Base-by-base conservation (phyloP, 2,113 vertebrate species). In the Bufo bufo region DNA sequence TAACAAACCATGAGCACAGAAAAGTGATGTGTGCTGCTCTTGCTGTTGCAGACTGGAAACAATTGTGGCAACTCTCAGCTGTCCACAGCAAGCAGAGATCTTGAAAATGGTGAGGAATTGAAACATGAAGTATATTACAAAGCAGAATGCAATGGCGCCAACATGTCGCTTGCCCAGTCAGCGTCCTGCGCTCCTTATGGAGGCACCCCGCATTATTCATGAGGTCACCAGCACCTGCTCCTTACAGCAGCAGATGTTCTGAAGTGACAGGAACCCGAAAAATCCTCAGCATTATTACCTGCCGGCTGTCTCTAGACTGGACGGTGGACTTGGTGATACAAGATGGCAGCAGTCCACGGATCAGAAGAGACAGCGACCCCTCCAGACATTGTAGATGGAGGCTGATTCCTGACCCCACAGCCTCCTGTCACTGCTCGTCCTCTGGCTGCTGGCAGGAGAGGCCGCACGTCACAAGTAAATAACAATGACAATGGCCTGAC, bases 401-500 rank as follows among this genome's bases (percentile, higher is more conserved):
- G 14, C 63, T 50, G 61, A 45, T 66, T 47, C 33, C 49, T 69
- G 20, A n/a, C 63, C 61, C 59, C 17, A 17, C 33, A 0, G 54
- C 2, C 33, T 33, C 33, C 85, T 63, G 7, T 50, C 17, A 19
- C 43, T 50, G 14, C 71, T 50, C 6, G 13, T 2, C 50, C 14
- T 33, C 80, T 3, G 11, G 63, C 10, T 33, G 47, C 47, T 71
- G 47, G 43, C 63, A 69, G 23, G 66, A 1, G 11, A 85, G 47
- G 58, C 45, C 20, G 13, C 20, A 63, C 90, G 78, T 90, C 86
- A 90, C 3, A 13, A 74, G 82, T 74, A 78, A 74, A 89, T 77
- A 63, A 83, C 23, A 20, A 4, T 52, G 79, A 90, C 90, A 90
- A 91, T 78, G 82, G 49, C 50, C 85, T 65, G 85, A 86, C 58